phyloP scores from a whole-genome alignment of 2,888 invertebrate genomes.

The Eristalis arbustorum region DNA sequence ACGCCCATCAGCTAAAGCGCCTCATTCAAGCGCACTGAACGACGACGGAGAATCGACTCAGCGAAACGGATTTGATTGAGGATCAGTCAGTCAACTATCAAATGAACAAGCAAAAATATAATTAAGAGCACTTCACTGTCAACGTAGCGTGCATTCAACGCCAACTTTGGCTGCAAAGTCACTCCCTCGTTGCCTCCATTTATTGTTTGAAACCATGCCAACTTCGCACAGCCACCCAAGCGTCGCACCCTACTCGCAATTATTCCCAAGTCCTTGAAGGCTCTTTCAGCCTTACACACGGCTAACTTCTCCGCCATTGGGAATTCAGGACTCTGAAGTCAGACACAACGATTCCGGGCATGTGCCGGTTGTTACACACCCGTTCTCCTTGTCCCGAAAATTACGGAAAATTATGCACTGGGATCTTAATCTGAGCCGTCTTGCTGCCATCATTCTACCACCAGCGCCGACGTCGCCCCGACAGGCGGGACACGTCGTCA shows the following conservation, averaged over 20 bases:
- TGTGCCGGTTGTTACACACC: neutral
- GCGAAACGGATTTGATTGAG: neutral
- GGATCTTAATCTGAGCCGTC: conserved; percentile 9
- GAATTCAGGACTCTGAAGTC: neutral
- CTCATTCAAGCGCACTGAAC: neutral
- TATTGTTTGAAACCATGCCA: neutral
- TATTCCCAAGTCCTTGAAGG: neutral
- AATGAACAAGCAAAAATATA: neutral
- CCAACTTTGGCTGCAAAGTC: neutral
- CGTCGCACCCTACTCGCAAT: neutral
- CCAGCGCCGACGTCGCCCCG: too few species aligned
- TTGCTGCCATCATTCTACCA: too few species aligned
- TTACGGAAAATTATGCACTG: conserved; percentile 27
- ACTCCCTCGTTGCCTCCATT: too few species aligned
- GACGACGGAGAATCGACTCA: neutral
- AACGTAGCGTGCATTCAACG: neutral
- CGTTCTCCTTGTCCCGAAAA: neutral
- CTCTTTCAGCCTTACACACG: neutral
- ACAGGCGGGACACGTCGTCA: neutral
- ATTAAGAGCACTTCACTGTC: neutral
- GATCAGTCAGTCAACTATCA: neutral
- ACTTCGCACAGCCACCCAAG: neutral
- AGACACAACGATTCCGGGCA: neutral
- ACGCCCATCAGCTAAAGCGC: neutral
- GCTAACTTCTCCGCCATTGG: neutral